Conservation (phyloP, 92 coral and sea anemone genomes). For the Muricea muricata region DNA sequence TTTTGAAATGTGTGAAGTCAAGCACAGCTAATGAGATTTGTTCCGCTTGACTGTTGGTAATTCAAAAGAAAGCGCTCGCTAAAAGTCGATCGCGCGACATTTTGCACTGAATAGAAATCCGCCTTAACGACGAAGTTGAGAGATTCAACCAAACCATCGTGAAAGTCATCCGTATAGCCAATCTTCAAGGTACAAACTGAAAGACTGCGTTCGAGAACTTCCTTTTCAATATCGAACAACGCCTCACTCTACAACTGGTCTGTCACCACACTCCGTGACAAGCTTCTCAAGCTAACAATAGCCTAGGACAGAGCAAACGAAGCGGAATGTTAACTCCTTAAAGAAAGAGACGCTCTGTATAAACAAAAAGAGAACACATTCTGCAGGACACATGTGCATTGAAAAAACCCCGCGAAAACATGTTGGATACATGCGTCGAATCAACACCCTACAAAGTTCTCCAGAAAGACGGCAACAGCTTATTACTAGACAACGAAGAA, state of each 20-base stretch:
- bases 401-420: constrained; percentile 58
- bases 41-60: too few species aligned
- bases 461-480: constrained; percentile 61
- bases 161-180: constrained; percentile 64
- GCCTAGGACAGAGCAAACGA: constrained; percentile 55
- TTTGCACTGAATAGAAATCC: too few species aligned
- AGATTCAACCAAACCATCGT: constrained; percentile 66
- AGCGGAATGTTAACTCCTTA: constrained; percentile 60
- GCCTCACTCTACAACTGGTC: constrained; percentile 65
- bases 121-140: constrained; percentile 74
- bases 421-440: constrained; percentile 53
- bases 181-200: constrained; percentile 64
- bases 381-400: constrained; percentile 61
- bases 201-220: constrained; percentile 58
- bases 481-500: constrained; percentile 55
- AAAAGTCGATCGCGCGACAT: too few species aligned
- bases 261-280: constrained; percentile 59
- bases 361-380: constrained; percentile 51
- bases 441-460: constrained; percentile 60
- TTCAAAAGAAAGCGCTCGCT: too few species aligned
- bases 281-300: constrained; percentile 48
- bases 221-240: constrained; percentile 68
- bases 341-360: constrained; percentile 60
- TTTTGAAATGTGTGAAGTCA: too few species aligned
- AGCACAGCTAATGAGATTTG: too few species aligned